Evolutionary conservation across 2,888 invertebrate species (phyloP).

Genomic region (Linnaemya tessellans): DNA sequence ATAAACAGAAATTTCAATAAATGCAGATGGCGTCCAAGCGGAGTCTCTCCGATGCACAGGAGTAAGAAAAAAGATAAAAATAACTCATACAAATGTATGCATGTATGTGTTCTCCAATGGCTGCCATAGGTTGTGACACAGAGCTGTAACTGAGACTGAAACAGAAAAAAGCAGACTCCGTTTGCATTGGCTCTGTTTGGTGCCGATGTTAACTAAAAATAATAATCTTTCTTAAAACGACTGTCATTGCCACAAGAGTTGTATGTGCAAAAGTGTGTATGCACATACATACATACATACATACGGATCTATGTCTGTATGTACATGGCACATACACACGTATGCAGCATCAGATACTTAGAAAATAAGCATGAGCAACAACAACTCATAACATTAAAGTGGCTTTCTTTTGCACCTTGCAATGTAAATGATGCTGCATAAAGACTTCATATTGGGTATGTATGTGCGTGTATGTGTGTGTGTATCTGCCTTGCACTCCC

Average conservation of each 20-base stretch:
- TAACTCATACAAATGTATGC: conserved; percentile 23
- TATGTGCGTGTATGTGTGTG: too few relatives aligned
- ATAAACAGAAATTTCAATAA: conserved; percentile 70
- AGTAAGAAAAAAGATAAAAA: conserved; percentile 33
- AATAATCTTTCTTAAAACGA: conserved; percentile 66
- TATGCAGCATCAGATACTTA: conserved; percentile 29
- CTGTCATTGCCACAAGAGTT: conserved; percentile 63
- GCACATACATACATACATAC: too few relatives aligned
- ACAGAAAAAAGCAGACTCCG: conserved; percentile 23
- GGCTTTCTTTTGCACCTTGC: conserved; percentile 76
- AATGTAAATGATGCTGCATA: conserved; percentile 78
- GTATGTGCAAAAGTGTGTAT: too few relatives aligned
- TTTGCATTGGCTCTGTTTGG: conserved; percentile 32
- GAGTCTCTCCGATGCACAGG: conserved; percentile 52
- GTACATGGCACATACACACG: too few relatives aligned
- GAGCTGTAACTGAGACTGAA: conserved; percentile 45
- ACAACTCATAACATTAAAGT: conserved; percentile 59
- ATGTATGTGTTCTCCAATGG: conserved; percentile 68
- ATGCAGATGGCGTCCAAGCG: conserved; percentile 72
- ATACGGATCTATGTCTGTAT: background rate
- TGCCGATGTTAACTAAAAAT: conserved; percentile 52
- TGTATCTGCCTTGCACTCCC: conserved; percentile 13
- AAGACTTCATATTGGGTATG: background rate
- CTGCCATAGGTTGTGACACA: conserved; percentile 67
- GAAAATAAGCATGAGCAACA: conserved; percentile 55